A percentile compares a stretch with the other conserved stretches of the same genome.
These are phyloP conservation scores for Pocota personata DNA, from an alignment of 2,888 invertebrate genomes.

Conservation along the genomic window DNA sequence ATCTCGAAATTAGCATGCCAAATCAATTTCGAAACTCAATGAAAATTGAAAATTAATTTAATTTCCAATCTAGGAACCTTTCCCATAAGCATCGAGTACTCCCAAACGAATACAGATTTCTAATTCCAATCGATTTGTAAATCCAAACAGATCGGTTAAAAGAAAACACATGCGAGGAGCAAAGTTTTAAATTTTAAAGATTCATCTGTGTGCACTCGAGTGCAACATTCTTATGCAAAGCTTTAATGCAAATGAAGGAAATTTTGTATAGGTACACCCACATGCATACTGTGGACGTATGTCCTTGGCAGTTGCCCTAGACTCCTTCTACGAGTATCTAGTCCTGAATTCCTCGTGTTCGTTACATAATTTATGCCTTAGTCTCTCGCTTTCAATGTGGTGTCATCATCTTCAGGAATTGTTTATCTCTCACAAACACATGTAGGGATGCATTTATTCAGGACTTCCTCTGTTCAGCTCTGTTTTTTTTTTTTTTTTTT, in stretches of 20 bases:
- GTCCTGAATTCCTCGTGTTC: constrained; percentile 31
- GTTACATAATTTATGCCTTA: constrained; percentile 57
- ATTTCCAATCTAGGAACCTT: constrained; percentile 30
- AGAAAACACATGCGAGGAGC: constrained; percentile 45
- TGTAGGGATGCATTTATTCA: constrained; percentile 1
- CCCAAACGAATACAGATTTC: neutral
- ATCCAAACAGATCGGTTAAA: constrained; percentile 50
- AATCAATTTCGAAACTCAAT: constrained; percentile 39
- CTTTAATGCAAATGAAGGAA: constrained; percentile 44
- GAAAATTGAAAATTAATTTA: constrained; percentile 44
- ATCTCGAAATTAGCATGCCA: constrained; percentile 41
- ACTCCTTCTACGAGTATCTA: neutral
- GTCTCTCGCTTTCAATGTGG: constrained; percentile 30
- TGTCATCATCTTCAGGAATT: constrained; percentile 42
- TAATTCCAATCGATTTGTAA: constrained; percentile 51
- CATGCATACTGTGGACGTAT: neutral
- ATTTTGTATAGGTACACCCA: constrained; percentile 4
- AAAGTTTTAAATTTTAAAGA: constrained; percentile 49
- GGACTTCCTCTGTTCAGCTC: constrained; percentile 11
- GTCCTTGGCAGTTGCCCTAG: constrained; percentile 58
- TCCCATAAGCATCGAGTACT: neutral
- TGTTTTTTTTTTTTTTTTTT: constrained; percentile 1
- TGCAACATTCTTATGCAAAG: constrained; percentile 22
- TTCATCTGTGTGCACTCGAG: constrained; percentile 43
- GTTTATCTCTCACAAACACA: constrained; percentile 36